Base-by-base conservation (phyloP, 2,797 vertebrate genomes). In the Lindbergichthys nudifrons region DNA sequence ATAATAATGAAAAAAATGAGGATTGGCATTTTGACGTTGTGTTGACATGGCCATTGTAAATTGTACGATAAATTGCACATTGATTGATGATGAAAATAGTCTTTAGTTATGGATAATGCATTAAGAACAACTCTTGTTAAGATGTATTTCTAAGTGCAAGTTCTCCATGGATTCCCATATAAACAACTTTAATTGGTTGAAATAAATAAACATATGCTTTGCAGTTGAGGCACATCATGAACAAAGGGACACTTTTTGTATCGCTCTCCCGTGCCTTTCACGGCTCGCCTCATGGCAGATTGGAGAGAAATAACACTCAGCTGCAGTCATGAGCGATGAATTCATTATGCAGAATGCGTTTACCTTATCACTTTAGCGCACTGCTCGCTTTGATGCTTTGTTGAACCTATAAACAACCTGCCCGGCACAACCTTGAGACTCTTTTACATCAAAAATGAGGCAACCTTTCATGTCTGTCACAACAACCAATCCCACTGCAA, bases 371-470 rank as follows among this genome's bases (percentile, higher is more conserved):
- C 58, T 46, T 48, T 4, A 47, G 67, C 65, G 7, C 81, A 63
- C 65, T 41, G 36, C 72, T 81, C 21, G 42, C 70, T 70, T 77
- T 70, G 52, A 78, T 77, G 80, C 66, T 77, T 84, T 85, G 78
- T 75, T 61, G 57, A 83, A 67, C 75, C 70, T 53, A 76, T 79
- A 83, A 86, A 90, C 77, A 81, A 80, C 72, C 69, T 54, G 58
- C 66, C 62, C 16, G 39, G 65, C 78, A 58, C 79, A 85, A 85
- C 79, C 82, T 87, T 81, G 79, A 88, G 79, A 76, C 64, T 69
- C 72, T 70, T 80, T 81, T 47, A 78, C 63, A 73, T 84, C 75
- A 83, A 86, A 87, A 73, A 79, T 79, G 57, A 68, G 61, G 62
- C 46, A 73, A 53, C 72, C 71, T 81, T 81, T 81, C 65, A 71